Evolutionary conservation across 2,113 vertebrate genomes (phyloP).

Genomic region (Lepisosteus osseus): DNA sequence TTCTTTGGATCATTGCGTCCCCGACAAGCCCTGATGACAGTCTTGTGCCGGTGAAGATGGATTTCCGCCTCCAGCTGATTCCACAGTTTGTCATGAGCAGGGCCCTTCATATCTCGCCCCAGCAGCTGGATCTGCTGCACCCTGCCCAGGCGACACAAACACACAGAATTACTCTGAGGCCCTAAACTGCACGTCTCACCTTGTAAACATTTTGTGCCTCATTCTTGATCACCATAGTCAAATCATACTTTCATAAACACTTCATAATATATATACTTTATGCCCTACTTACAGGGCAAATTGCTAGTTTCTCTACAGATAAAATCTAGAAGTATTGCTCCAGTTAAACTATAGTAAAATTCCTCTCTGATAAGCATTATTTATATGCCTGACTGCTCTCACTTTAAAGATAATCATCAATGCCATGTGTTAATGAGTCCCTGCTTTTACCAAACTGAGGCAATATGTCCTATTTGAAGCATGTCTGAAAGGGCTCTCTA

Average conservation of each 20-base stretch:
- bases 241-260: slow-evolving; percentile 6
- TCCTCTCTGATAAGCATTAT: no score
- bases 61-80: slow-evolving; percentile 98
- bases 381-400: no score
- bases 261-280: no score
- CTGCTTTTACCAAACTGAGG: no score
- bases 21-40: slow-evolving; percentile 91
- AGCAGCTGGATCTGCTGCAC: slow-evolving; percentile 96
- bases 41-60: slow-evolving; percentile 96
- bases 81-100: slow-evolving; percentile 97
- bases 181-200: not conserved
- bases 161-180: not conserved
- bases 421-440: no score
- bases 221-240: not conserved
- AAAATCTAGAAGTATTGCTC: no score
- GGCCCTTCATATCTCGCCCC: slow-evolving; percentile 96
- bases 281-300: no score
- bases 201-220: not conserved
- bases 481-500: no score
- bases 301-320: no score
- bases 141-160: slow-evolving; percentile 48
- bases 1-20: slow-evolving; percentile 92
- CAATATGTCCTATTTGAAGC: no score
- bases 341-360: no score
- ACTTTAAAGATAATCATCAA: no score